Evolutionary conservation across 2,888 invertebrate genomes (phyloP).

Genomic region (Diarsia dahlii): DNA sequence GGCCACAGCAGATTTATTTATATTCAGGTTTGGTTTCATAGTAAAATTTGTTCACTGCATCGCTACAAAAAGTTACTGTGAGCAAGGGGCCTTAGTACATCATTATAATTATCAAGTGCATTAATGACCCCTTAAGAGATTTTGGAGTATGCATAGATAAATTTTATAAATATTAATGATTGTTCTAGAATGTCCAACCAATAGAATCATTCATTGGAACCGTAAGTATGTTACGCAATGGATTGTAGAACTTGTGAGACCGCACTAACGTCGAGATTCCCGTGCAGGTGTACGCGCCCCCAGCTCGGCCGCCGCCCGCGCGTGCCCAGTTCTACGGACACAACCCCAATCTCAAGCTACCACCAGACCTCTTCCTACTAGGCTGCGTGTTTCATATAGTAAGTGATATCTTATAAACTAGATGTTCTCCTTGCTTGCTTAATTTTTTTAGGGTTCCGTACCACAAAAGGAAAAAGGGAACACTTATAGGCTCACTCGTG

Average conservation of each 20-base stretch:
- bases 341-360: slow-evolving; percentile 97
- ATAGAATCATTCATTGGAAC: background rate
- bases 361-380: slow-evolving; percentile 96
- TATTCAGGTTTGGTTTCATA: too few species aligned
- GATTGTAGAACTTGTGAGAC: too few species aligned
- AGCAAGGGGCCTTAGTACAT: too few species aligned
- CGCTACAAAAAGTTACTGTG: too few species aligned
- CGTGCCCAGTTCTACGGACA: slow-evolving; percentile 97
- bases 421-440: background rate
- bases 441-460: too few species aligned
- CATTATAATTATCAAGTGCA: too few species aligned
- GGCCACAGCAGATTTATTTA: too few species aligned
- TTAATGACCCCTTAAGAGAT: too few species aligned
- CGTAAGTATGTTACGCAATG: background rate
- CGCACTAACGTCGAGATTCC: background rate
- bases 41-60: too few species aligned
- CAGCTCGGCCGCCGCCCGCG: slow-evolving; percentile 90
- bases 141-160: too few species aligned
- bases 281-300: slow-evolving; percentile 83
- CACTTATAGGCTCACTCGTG: too few species aligned
- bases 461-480: too few species aligned
- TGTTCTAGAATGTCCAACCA: background rate
- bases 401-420: slow-evolving; percentile 63
- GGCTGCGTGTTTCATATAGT: slow-evolving; percentile 98
- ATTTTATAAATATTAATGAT: background rate